Base-by-base conservation (phyloP, 64 coral and sea anemone genomes). In the Exaiptasia diaphana region DNA sequence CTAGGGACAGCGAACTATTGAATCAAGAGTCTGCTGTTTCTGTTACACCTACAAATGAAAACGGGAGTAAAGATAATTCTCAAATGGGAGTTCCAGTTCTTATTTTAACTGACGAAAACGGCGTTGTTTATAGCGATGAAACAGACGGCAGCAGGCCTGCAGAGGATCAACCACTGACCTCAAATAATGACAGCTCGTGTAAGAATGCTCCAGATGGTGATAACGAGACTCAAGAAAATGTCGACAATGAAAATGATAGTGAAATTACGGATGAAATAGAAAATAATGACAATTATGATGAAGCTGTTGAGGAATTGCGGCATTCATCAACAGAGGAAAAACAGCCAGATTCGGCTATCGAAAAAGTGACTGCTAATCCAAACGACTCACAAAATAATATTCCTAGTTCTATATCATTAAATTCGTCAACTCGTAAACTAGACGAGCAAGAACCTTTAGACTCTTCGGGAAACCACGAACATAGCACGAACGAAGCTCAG, bases 81-180 rank as follows among this genome's bases (percentile, higher is more conserved):
- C 27, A 68, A 26, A 30, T 59, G 14, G 76, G 38, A 44, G 29
- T 95, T 18, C 91, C 91, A 17, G 7, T 89, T 35, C 17, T 95
- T 5, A 75, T 50, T 41, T 68, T 95, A 11, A 95, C 91, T 0
- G 68, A 95, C 53, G 86, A 95, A 65, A 83, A 95, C 85, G 91
- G 91, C 26, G 46, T 75, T 48, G 26, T 26, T 41, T 62, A 73
- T 1, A 21, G 49, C 21, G 72, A 18, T 4, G 32, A 35, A 18
- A 4, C 61, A 17, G 21, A 55, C 32, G 34, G 13, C 38, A 8
- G 12, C 6, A 43, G 15, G 67, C 9, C 45, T 59, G 64, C 53
- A 27, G 22, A 15, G 26, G 41, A 74, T 20, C 59, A 85, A 64
- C 55, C 82, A 11, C 82, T 65, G 61, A 65, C 32, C 10, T n/a